Conservation (phyloP, 2,113 vertebrate genomes). For the Chrysemys picta region DNA sequence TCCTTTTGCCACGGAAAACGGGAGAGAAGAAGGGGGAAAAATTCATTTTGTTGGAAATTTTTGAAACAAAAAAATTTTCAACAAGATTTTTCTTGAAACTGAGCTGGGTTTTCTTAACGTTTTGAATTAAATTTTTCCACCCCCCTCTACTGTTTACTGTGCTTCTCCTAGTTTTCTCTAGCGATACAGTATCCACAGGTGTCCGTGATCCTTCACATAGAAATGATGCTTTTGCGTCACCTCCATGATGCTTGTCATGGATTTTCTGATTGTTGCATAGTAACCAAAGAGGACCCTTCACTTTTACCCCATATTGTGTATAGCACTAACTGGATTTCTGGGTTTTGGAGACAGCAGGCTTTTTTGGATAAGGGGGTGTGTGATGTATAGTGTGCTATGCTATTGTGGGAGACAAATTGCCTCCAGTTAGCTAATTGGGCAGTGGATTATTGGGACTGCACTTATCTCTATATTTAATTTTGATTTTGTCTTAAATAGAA, state of each 20-base stretch:
- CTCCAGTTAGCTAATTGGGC: background rate
- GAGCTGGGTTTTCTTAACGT: background rate
- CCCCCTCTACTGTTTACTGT: background rate
- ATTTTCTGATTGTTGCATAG: slow-evolving; percentile 36
- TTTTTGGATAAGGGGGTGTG: background rate
- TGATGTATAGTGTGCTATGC: background rate
- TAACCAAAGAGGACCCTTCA: slow-evolving; percentile 9
- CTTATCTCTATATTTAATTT: background rate
- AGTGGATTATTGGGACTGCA: background rate
- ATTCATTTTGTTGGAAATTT: background rate
- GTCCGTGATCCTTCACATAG: background rate
- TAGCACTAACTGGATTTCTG: slow-evolving; percentile 3
- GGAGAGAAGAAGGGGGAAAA: background rate
- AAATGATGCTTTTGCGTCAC: background rate
- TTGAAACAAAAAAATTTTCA: background rate
- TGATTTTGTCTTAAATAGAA: background rate
- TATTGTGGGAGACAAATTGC: background rate
- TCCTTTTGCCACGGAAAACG: background rate
- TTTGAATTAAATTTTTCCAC: background rate
- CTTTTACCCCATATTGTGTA: background rate
- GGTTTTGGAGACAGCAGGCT: background rate
- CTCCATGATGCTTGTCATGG: slow-evolving; percentile 2
- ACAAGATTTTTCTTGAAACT: background rate
- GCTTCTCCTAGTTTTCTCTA: background rate
- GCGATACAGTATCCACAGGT: background rate